Evolutionary conservation across 1,140 invertebrate species (phyloP).

Genomic region (Nasonia vitripennis): DNA sequence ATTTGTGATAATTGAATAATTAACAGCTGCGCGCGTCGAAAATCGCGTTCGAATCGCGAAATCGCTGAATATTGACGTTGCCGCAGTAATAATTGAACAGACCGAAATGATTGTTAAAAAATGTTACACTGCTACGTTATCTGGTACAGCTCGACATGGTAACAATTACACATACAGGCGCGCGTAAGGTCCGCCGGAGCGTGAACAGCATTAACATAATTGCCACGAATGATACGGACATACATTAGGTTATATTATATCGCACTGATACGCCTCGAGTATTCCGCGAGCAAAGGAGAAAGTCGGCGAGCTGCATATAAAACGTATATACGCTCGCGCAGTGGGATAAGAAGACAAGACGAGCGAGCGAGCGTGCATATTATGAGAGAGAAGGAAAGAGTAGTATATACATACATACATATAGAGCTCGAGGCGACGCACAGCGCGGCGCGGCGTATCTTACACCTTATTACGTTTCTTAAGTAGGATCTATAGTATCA

Average conservation of each 20-base stretch:
- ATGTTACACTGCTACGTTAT: too few species aligned
- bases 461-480: slow-evolving; percentile 69
- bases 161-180: background rate
- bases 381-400: background rate
- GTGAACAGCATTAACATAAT: background rate
- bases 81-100: too few species aligned
- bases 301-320: background rate
- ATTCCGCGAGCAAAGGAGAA: background rate
- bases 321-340: background rate
- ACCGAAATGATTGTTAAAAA: too few species aligned
- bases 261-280: background rate
- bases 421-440: slow-evolving; percentile 53
- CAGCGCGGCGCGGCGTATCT: slow-evolving; percentile 60
- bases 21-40: too few species aligned
- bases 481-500: slow-evolving; percentile 60
- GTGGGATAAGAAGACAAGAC: background rate
- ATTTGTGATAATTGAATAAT: too few species aligned
- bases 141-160: background rate
- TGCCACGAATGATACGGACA: background rate
- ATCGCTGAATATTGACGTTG: too few species aligned
- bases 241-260: background rate
- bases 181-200: background rate
- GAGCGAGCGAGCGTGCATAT: background rate
- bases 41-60: too few species aligned
- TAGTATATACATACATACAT: background rate